Evolutionary conservation across 2,113 vertebrate species (phyloP).

Genomic region (Gnathonemus longibarbis): DNA sequence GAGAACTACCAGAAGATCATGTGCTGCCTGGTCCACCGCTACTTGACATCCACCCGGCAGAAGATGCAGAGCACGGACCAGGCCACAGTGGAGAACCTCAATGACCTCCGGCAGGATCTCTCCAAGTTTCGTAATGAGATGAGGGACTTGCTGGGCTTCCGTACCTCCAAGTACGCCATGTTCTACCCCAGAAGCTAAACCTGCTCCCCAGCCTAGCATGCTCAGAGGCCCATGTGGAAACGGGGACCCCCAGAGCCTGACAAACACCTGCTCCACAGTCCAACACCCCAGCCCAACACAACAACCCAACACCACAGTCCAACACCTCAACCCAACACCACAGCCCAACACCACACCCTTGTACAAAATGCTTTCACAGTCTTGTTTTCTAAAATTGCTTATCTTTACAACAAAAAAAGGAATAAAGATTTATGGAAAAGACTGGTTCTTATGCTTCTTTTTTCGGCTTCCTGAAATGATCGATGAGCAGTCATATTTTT

Average conservation of each 20-base stretch:
- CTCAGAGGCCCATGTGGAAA: constrained; percentile 41
- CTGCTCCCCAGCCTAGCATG: constrained; percentile 47
- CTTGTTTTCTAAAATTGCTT: constrained; percentile 54
- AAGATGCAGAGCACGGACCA: constrained; percentile 97
- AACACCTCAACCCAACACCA: constrained; percentile 31
- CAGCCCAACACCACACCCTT: constrained; percentile 32
- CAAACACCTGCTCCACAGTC: neutral
- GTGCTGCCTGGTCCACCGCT: constrained; percentile 96
- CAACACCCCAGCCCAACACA: too few species aligned
- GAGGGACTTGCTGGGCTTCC: constrained; percentile 91
- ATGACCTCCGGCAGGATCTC: constrained; percentile 91
- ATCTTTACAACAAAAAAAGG: constrained; percentile 53
- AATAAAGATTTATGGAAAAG: constrained; percentile 52
- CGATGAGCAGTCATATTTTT: neutral
- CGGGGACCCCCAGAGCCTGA: neutral
- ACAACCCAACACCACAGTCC: neutral
- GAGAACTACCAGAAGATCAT: constrained; percentile 98
- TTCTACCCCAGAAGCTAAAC: constrained; percentile 89
- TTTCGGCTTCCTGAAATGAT: constrained; percentile 3
- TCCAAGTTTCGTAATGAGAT: constrained; percentile 98
- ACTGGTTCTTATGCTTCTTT: neutral
- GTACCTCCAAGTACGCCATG: constrained; percentile 98
- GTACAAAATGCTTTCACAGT: constrained; percentile 45
- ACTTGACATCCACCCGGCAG: constrained; percentile 91
- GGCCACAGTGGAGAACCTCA: constrained; percentile 93